These are phyloP conservation scores for Cyclophora albipunctata DNA, from an alignment of 2,888 invertebrate genomes.

Conservation along the genomic window DNA sequence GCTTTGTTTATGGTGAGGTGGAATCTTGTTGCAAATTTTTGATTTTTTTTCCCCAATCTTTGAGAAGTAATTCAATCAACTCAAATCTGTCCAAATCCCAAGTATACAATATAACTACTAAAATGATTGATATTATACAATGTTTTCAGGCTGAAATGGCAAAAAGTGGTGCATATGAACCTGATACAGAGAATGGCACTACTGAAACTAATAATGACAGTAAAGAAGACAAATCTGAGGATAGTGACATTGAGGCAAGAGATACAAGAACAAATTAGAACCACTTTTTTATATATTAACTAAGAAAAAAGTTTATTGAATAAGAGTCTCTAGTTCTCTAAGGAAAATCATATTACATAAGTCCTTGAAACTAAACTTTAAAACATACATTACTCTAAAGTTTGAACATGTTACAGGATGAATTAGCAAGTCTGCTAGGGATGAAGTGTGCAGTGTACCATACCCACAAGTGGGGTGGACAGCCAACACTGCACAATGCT, in stretches of 20 bases:
- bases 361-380: no score
- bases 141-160: conserved; percentile 70
- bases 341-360: no score
- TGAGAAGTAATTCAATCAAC: no score
- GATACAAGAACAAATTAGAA: neutral
- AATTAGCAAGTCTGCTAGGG: conserved; percentile 82
- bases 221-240: conserved; percentile 45
- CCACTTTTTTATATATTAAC: no score
- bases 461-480: conserved; percentile 85
- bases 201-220: conserved; percentile 28
- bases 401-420: conserved; percentile 58
- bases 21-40: conserved; percentile 20
- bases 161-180: conserved; percentile 58
- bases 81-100: no score
- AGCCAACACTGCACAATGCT: conserved; percentile 87
- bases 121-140: neutral
- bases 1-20: conserved; percentile 78
- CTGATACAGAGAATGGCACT: conserved; percentile 28
- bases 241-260: conserved; percentile 67
- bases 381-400: no score
- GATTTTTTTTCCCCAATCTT: neutral
- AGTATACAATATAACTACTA: neutral
- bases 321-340: no score
- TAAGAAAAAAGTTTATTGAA: no score
- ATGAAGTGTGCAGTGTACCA: conserved; percentile 92